A percentile compares a stretch with the other conserved stretches of the same genome.
Conservation (phyloP, 1,140 invertebrate genomes). For the Probaryconus sp. region DNA sequence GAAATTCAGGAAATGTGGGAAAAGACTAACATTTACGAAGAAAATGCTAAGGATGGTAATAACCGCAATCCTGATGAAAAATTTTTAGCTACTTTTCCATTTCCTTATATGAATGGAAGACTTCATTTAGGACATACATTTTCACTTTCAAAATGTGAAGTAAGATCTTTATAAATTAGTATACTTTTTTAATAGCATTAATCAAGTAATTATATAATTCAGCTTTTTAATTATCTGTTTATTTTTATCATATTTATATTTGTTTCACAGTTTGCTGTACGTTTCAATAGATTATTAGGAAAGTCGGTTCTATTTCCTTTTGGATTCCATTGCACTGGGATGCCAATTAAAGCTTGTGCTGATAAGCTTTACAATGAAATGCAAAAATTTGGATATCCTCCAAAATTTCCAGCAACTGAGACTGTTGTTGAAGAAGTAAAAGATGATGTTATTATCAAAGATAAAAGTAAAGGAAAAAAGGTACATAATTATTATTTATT, state of each 20-base stretch:
- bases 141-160: conserved; percentile 97
- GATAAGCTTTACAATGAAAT: conserved; percentile 98
- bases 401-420: conserved; percentile 88
- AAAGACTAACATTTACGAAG: conserved; percentile 86
- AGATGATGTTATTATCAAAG: conserved; percentile 85
- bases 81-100: conserved; percentile 97
- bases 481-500: conserved; percentile 73
- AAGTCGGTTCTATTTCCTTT: conserved; percentile 97
- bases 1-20: conserved; percentile 92
- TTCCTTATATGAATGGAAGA: conserved; percentile 99
- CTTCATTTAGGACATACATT: conserved; percentile 99
- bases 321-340: conserved; percentile 99
- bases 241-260: conserved; percentile 1
- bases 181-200: neutral
- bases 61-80: conserved; percentile 85
- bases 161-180: conserved; percentile 70
- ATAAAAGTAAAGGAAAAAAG: conserved; percentile 99
- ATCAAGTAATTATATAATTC: neutral
- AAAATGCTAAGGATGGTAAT: conserved; percentile 83
- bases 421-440: conserved; percentile 75
- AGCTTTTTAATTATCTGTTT: neutral
- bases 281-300: conserved; percentile 94
- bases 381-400: conserved; percentile 94
- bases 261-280: conserved; percentile 87
- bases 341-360: conserved; percentile 98